Evolutionary conservation across 2,888 invertebrate species (phyloP), one percentile per base, ranked within the genome.

Genomic region (Coremacera marginata): DNA sequence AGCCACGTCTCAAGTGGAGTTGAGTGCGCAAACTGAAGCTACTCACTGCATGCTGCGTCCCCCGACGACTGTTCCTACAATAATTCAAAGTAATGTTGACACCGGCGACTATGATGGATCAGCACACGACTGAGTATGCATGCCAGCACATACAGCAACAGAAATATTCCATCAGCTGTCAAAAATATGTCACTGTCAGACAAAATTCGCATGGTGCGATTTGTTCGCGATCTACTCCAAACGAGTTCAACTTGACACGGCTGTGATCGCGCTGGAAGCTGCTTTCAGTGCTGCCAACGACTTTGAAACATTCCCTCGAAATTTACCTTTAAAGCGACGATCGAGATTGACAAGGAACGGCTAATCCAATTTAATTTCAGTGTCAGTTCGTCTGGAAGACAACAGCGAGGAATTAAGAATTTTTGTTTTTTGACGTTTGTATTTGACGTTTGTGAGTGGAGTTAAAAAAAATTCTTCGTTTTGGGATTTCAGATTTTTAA

Each of bases 341-440:
- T 52, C 52, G 72, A 87, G 88, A 87, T 87, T 87, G 87, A 88
- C 87, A 86, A 84, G 86, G 87, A 86, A 86, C 85, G 82, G 86
- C 85, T 87, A 88, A 87, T 87, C 87, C 87, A 87, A 87, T 87
- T 87, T 87, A 87, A 87, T 85, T 87, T 87, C 84, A 86, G 84
- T 87, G 87, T 85, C 88, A 87, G 87, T 84, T 87, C 87, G 87
- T 86, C 86, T 86, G 86, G 85, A 86, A 87, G 71, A 77, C 74
- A 75, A 77, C 57, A 19, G 62, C 65, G 55, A 34, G 67, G 65
- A 55, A 74, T 73, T 62, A 62, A 51, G 62, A 49, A 73, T 73
- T 63, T 19, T 62, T 62, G 5, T 44, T 44, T 19, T 57, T 44
- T 71, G 67, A 67, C 37, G 44, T 74, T 74, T 67, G 67, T 67